Evolutionary conservation across 1,140 invertebrate genomes (phyloP), one percentile per base, ranked within the genome.

Genomic region (Tribolium castaneum): DNA sequence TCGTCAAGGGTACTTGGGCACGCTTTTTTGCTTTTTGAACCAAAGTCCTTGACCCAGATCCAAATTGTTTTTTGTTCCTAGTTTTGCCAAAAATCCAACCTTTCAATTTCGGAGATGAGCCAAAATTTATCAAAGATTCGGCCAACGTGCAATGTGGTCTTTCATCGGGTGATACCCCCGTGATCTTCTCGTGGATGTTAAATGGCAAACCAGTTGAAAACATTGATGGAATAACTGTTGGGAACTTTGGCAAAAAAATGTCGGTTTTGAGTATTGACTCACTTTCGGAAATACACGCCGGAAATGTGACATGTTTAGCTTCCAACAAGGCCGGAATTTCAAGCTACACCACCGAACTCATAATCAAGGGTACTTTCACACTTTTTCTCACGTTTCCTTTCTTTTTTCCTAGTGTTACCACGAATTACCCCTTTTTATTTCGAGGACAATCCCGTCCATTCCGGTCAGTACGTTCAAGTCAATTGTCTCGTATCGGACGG

Each of bases 231-330:
- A 82, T 84, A 13, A 79, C 66, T n/a, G 79, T 84, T 14, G 82
- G 84, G 3, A 92, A 90, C 85, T 85, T 93, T 81, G 93, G 93
- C 50, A 90, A 91, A 79, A 91, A 92, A 83, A 92, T 91, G 76
- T 92, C 91, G 74, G 89, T 95, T 81, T 87, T 98, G 74, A 92
- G 91, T 25, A 96, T 97, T 78, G 91, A 94, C 77, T 90, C 92
- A 7, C 92, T 93, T 72, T 92, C 90, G 78, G 92, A 93, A 59
- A 86, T 88, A 78, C 91, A 94, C 86, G 88, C 91, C 74, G 94
- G 94, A 9, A 92, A 93, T 83, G 95, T 95, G 85, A 92, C 93
- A 10, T 95, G 94, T 87, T 90, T 90, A 50, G 94, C 92, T 80
- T 90, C 90, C 71, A 95, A 95, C 86, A 87, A 86, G 30, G 93